phyloP scores from a whole-genome alignment of 2,888 invertebrate species.

The Ceriagrion tenellum region DNA sequence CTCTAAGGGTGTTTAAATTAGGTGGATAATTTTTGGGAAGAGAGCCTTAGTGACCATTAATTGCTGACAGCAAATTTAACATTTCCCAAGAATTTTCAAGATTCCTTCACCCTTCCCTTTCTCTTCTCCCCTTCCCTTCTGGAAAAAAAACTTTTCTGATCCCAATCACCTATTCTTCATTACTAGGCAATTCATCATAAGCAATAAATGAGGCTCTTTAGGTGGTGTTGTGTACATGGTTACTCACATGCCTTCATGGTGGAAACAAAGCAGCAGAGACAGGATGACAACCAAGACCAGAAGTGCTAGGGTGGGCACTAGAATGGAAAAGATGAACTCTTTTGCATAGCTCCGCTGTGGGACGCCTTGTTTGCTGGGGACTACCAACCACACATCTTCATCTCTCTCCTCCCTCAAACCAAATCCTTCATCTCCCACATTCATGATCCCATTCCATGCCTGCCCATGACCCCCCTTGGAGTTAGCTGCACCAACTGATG shows the following conservation, averaged over 20 bases:
- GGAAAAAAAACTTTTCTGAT: too few species aligned
- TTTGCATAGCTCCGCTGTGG: conserved; percentile 85
- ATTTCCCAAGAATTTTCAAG: too few species aligned
- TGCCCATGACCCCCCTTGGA: conserved; percentile 10
- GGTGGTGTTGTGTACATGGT: too few species aligned
- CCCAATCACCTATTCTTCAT: too few species aligned
- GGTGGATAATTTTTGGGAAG: too few species aligned
- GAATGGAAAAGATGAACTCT: conserved; percentile 85
- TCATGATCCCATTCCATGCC: conserved; percentile 20
- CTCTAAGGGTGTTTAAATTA: too few species aligned
- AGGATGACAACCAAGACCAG: conserved; percentile 84
- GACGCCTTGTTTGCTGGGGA: conserved; percentile 76
- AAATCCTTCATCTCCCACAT: not conserved
- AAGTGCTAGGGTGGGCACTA: conserved; percentile 85
- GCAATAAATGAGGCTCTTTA: too few species aligned
- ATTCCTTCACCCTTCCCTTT: too few species aligned
- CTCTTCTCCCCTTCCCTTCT: too few species aligned
- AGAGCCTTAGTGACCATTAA: too few species aligned
- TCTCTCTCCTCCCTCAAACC: not conserved
- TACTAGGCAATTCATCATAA: too few species aligned
- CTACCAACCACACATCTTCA: conserved; percentile 61
- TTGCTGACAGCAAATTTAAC: too few species aligned
- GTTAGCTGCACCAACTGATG: conserved; percentile 45
- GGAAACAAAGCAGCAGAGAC: conserved; percentile 87
- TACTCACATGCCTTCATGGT: conserved; percentile 89